Evolutionary conservation across 2,888 invertebrate genomes (phyloP).

Genomic region (Sminthurides aquaticus): DNA sequence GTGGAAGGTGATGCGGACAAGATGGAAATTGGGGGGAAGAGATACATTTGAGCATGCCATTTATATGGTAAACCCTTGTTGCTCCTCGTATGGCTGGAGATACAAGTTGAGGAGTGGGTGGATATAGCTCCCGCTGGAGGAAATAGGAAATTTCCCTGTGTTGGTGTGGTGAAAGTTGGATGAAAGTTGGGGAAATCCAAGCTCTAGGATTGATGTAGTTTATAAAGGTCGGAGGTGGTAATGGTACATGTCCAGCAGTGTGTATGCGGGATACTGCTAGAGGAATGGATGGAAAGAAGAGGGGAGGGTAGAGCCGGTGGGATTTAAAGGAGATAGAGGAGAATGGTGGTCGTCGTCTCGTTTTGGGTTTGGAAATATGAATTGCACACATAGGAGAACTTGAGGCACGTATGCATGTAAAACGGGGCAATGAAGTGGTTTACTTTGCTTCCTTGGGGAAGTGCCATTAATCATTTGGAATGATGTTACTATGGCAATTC

Average conservation of each 20-base stretch:
- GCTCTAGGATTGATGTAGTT: not conserved
- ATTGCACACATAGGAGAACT: not conserved
- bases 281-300: not conserved
- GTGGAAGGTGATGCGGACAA: no score
- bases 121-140: no score
- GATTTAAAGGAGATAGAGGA: not conserved
- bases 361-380: not conserved
- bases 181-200: not conserved
- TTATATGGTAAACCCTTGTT: not conserved
- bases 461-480: not conserved
- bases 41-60: not conserved
- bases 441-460: not conserved
- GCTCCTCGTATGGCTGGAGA: no score
- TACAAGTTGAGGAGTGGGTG: no score
- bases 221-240: not conserved
- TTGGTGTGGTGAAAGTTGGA: not conserved
- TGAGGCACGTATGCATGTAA: not conserved
- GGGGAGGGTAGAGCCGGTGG: not conserved
- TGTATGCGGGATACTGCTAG: not conserved
- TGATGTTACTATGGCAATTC: not conserved
- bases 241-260: not conserved
- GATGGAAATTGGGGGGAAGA: not conserved
- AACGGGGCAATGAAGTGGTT: not conserved
- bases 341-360: not conserved
- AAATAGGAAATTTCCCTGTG: no score